phyloP scores from a whole-genome alignment of 2,888 invertebrate genomes.

The Thereva nobilitata region DNA sequence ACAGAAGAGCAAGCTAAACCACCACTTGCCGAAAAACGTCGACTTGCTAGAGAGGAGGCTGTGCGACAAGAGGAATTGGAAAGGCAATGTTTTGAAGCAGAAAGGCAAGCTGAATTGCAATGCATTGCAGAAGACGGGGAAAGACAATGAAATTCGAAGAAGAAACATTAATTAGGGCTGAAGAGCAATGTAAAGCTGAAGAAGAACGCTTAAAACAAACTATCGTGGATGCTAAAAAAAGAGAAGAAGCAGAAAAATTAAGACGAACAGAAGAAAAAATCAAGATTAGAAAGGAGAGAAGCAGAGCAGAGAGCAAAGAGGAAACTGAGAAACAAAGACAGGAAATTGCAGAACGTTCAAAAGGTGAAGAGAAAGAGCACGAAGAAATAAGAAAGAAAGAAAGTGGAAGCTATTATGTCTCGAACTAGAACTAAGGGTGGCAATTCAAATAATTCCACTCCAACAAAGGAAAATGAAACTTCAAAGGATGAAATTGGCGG shows the following conservation, averaged over 20 bases:
- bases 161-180: conserved; percentile 76
- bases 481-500: too few species aligned
- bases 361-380: conserved; percentile 87
- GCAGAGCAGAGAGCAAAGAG: conserved; percentile 78
- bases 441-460: conserved; percentile 52
- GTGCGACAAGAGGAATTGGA: conserved; percentile 89
- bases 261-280: conserved; percentile 69
- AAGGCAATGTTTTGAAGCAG: conserved; percentile 72
- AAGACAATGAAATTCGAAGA: conserved; percentile 79
- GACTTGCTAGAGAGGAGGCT: conserved; percentile 87
- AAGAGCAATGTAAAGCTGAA: conserved; percentile 79
- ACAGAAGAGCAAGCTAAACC: conserved; percentile 94
- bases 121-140: conserved; percentile 78
- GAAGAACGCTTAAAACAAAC: conserved; percentile 85
- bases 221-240: conserved; percentile 75
- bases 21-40: conserved; percentile 85
- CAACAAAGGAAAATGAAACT: conserved; percentile 55
- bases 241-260: conserved; percentile 77
- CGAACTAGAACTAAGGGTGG: conserved; percentile 66
- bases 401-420: conserved; percentile 91
- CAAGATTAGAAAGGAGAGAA: conserved; percentile 72
- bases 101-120: conserved; percentile 74
- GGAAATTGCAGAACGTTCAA: conserved; percentile 81
- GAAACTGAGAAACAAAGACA: conserved; percentile 82
- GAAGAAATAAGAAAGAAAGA: conserved; percentile 83